phyloP scores from a whole-genome alignment of 2,797 vertebrate genomes.

The Liparis tanakae region DNA sequence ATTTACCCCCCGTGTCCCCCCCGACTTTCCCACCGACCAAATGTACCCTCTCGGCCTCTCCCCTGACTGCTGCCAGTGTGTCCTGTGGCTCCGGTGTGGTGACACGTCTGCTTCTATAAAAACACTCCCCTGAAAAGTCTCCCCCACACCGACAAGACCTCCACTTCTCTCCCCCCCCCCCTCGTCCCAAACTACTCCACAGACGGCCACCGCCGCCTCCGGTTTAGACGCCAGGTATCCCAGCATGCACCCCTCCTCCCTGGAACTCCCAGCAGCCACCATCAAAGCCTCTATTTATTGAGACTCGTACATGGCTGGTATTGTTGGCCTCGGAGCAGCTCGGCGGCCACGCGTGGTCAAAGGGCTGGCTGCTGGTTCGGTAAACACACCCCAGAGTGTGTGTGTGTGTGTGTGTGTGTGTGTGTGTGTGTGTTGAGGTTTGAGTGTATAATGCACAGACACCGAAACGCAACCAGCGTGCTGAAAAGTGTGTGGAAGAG shows the following conservation, averaged over 20 bases:
- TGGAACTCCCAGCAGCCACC: conserved; percentile 76
- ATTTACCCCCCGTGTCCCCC: conserved; percentile 47
- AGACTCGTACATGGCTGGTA: conserved; percentile 74
- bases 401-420: conserved; percentile 32
- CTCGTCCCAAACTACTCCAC: conserved; percentile 50
- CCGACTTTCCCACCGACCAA: conserved; percentile 45
- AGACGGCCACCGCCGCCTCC: conserved; percentile 66
- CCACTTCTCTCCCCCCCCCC: conserved; percentile 53
- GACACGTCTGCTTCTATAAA: conserved; percentile 82
- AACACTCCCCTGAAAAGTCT: conserved; percentile 68
- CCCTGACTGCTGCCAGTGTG: conserved; percentile 78
- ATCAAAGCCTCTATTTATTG: conserved; percentile 84
- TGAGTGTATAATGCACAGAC: conserved; percentile 49
- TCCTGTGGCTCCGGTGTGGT: conserved; percentile 76
- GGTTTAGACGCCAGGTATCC: conserved; percentile 78
- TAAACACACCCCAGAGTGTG: conserved; percentile 65
- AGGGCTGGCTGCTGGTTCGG: conserved; percentile 56
- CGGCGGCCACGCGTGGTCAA: conserved; percentile 75
- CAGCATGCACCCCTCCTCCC: conserved; percentile 72
- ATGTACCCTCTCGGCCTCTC: conserved; percentile 40
- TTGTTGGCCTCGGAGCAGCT: conserved; percentile 68
- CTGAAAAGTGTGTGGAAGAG: conserved; percentile 43
- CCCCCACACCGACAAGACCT: conserved; percentile 64
- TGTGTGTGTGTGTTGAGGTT: conserved; percentile 51
- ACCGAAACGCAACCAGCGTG: conserved; percentile 30